Percentiles rank a stretch among this genome's conserved stretches.
phyloP scores from a whole-genome alignment of 2,113 vertebrate genomes.

The Pygoscelis adeliae region DNA sequence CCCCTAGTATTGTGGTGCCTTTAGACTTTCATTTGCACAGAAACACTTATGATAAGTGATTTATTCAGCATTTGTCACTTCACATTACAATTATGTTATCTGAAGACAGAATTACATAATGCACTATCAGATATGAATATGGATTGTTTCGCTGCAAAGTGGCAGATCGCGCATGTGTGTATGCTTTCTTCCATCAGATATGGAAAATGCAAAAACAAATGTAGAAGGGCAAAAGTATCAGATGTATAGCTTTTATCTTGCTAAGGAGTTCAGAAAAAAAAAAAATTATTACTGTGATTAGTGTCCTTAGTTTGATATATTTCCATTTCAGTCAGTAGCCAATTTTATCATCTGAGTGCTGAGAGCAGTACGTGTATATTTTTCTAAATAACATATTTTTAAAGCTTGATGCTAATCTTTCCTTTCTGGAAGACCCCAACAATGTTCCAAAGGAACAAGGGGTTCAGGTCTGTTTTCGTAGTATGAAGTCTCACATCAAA shows the following conservation, averaged over 20 bases:
- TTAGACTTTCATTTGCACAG: background rate
- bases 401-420: background rate
- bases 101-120: background rate
- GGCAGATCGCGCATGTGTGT: fast-evolving
- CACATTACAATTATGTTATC: background rate
- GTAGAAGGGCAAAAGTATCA: background rate
- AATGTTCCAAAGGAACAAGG: background rate
- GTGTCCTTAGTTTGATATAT: background rate
- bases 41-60: background rate
- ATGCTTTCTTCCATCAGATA: background rate
- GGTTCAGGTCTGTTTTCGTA: background rate
- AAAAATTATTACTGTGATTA: background rate
- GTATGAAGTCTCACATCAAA: background rate
- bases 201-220: background rate
- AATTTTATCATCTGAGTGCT: background rate
- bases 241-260: background rate
- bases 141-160: background rate
- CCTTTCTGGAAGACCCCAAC: background rate
- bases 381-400: background rate
- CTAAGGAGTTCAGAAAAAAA: background rate
- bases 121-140: background rate
- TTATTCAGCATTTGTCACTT: background rate
- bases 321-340: background rate
- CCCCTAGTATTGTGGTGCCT: background rate
- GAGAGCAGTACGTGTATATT: background rate